These are phyloP conservation scores for Oryzias sinensis DNA, from an alignment of 2,797 vertebrate genomes.

Conservation along the genomic window DNA sequence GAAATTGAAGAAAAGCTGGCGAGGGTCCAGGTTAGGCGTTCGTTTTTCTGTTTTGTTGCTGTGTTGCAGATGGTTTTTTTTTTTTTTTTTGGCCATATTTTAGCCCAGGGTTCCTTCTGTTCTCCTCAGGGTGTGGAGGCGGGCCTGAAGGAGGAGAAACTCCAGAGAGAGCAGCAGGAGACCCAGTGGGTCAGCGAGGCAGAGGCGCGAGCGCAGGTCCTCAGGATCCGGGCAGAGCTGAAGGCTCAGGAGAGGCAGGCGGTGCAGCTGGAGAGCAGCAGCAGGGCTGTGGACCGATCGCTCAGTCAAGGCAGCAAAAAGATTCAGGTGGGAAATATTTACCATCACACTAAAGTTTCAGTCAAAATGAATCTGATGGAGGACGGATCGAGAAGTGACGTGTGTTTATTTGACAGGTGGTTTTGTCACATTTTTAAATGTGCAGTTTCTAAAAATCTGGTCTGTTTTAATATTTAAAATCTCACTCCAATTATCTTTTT, in stretches of 20 bases:
- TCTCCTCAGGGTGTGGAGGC: conserved; percentile 82
- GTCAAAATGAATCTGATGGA: background rate
- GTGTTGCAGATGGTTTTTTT: background rate
- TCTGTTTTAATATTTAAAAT: too few relatives aligned
- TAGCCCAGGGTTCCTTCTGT: background rate
- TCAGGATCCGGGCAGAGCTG: conserved; percentile 87
- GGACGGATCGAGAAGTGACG: too few relatives aligned
- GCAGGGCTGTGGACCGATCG: conserved; percentile 91
- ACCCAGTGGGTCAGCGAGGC: conserved; percentile 90
- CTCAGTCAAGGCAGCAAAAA: conserved; percentile 88
- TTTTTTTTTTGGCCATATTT: conserved; percentile 2
- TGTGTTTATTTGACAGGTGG: too few relatives aligned
- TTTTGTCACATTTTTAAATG: too few relatives aligned
- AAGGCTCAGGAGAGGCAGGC: conserved; percentile 91
- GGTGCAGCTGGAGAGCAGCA: conserved; percentile 90
- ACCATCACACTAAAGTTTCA: background rate
- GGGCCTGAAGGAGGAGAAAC: conserved; percentile 87
- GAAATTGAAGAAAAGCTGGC: conserved; percentile 85
- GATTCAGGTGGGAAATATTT: conserved; percentile 81
- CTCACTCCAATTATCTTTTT: too few relatives aligned
- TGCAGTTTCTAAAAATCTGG: too few relatives aligned
- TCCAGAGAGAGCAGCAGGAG: conserved; percentile 88
- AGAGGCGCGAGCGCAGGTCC: conserved; percentile 87
- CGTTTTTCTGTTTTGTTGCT: background rate
- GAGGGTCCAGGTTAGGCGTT: conserved; percentile 69